These are phyloP conservation scores for Rhagonycha lutea DNA, from an alignment of 2,888 invertebrate species.

Conservation along the genomic window DNA sequence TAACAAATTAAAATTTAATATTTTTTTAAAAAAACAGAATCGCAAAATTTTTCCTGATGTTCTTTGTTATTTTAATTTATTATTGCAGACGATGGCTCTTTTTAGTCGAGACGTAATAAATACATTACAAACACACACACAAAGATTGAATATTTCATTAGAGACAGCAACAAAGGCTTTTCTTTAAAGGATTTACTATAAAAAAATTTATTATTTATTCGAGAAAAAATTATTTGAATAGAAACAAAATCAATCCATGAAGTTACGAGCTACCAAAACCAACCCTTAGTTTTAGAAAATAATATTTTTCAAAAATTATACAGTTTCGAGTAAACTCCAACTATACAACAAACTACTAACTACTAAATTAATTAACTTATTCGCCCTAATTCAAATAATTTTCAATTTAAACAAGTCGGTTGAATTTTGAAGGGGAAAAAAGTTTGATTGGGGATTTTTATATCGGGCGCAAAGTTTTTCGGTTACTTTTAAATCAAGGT, in stretches of 20 bases:
- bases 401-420: background rate
- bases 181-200: background rate
- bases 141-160: background rate
- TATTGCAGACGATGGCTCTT: background rate
- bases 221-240: background rate
- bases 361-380: background rate
- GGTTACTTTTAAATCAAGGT: background rate
- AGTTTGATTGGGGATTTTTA: background rate
- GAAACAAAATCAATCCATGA: background rate
- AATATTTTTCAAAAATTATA: background rate
- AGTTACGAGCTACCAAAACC: background rate
- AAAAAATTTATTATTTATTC: background rate
- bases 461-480: background rate
- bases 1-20: background rate
- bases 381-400: background rate
- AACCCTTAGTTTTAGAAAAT: background rate
- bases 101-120: background rate
- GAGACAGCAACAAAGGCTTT: background rate
- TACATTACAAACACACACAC: background rate
- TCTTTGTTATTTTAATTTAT: background rate
- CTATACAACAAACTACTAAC: background rate
- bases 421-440: background rate
- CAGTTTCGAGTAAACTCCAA: background rate
- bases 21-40: background rate
- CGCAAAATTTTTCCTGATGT: background rate